Conservation (phyloP, 2,113 vertebrate genomes). For the Ellobius talpinus region DNA sequence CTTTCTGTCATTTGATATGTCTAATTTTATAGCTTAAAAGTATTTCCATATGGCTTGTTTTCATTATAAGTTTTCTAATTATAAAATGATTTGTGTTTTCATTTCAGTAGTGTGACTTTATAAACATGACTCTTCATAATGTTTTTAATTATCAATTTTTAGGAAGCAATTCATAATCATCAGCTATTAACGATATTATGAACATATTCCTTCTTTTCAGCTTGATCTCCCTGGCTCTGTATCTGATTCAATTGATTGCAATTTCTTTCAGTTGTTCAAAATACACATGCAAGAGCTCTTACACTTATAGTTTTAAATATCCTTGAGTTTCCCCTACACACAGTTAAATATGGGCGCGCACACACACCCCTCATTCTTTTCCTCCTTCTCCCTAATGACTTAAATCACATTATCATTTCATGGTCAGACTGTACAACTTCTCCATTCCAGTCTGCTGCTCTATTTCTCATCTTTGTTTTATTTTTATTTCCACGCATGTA, state of each 20-base stretch:
- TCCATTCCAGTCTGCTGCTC: not conserved
- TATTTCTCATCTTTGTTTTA: not conserved
- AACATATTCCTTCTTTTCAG: not conserved
- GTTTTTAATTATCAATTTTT: not conserved
- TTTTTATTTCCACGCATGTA: not conserved
- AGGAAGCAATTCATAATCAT: not conserved
- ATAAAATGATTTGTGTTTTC: slow-evolving; percentile 3
- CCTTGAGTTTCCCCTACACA: not conserved
- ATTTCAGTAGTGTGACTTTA: not conserved
- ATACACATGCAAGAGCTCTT: not conserved
- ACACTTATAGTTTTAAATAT: not conserved
- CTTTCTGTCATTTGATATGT: not conserved
- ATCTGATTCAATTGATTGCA: not conserved
- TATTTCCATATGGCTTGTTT: not conserved
- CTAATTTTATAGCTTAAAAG: slow-evolving; percentile 47
- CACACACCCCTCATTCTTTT: not conserved
- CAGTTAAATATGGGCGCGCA: not conserved
- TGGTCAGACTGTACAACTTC: not conserved
- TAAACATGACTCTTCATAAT: not conserved
- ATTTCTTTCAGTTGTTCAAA: not conserved
- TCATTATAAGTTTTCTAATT: not conserved
- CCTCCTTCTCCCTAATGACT: not conserved
- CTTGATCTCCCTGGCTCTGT: not conserved
- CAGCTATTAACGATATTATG: not conserved
- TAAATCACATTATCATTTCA: not conserved